These are phyloP conservation scores for Nylanderia fulva DNA, from an alignment of 1,140 invertebrate genomes.

Conservation along the genomic window DNA sequence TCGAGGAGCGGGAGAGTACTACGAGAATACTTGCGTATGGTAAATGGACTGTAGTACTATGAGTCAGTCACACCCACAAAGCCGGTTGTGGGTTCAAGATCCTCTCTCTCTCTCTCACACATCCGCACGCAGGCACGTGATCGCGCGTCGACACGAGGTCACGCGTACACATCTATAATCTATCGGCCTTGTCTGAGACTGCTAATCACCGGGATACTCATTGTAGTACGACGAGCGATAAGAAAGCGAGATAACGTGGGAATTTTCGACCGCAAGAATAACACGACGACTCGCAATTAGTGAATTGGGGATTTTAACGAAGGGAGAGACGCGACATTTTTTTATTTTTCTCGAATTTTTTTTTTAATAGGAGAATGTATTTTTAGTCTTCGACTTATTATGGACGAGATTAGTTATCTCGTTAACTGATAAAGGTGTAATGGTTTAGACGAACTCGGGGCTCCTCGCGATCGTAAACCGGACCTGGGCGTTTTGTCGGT, in stretches of 20 bases:
- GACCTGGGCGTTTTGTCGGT: not conserved
- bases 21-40: constrained; percentile 81
- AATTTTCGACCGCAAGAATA: no score
- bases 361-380: no score
- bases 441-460: not conserved
- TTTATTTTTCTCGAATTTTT: no score
- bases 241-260: constrained; percentile 11
- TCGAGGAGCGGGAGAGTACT: constrained; percentile 67
- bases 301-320: no score
- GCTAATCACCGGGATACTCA: not conserved
- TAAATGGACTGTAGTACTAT: constrained; percentile 85
- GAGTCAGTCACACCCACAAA: constrained; percentile 85
- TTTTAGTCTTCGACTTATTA: no score
- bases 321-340: no score
- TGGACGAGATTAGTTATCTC: not conserved
- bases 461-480: constrained; percentile 6
- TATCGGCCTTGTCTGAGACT: constrained; percentile 77
- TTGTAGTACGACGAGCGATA: not conserved
- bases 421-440: not conserved
- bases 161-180: constrained; percentile 68
- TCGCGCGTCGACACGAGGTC: constrained; percentile 70
- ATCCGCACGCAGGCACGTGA: constrained; percentile 57
- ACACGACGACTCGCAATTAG: no score
- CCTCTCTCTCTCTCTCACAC: constrained; percentile 66
- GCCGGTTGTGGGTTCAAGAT: constrained; percentile 84